These are phyloP conservation scores for Drosophila tanythrix DNA, from an alignment of 2,888 invertebrate genomes.

Conservation along the genomic window DNA sequence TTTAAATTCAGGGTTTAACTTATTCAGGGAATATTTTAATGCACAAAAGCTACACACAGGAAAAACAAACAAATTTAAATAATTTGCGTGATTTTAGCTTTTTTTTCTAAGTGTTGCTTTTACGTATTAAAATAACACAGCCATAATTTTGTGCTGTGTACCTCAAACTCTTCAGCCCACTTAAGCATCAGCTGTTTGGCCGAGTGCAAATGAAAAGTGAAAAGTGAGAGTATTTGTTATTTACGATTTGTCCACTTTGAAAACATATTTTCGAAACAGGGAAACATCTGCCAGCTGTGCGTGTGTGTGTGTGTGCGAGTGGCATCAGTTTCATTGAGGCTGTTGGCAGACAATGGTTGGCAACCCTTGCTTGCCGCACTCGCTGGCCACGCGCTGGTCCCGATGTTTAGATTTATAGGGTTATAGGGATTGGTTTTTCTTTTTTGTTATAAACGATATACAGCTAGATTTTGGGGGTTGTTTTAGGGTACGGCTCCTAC, in stretches of 20 bases:
- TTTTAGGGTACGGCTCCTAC: slow-evolving; percentile 1
- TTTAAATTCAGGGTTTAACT: neutral
- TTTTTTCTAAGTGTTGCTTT: neutral
- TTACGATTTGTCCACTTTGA: slow-evolving; percentile 82
- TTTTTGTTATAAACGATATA: slow-evolving; percentile 2
- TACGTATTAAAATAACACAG: neutral
- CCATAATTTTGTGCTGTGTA: neutral
- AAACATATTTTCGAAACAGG: slow-evolving; percentile 16
- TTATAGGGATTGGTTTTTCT: slow-evolving; percentile 12
- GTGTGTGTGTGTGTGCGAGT: neutral
- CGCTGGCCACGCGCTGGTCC: slow-evolving; percentile 25
- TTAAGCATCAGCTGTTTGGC: slow-evolving; percentile 74
- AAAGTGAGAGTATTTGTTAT: slow-evolving; percentile 41
- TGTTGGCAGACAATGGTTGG: slow-evolving; percentile 40
- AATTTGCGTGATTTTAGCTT: neutral
- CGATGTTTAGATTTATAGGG: slow-evolving; percentile 33
- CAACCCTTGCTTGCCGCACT: slow-evolving; percentile 64
- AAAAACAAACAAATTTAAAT: neutral
- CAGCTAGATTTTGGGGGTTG: slow-evolving; percentile 11
- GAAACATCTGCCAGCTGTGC: slow-evolving; percentile 72
- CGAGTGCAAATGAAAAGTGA: slow-evolving; percentile 25
- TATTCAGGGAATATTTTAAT: neutral
- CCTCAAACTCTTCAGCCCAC: neutral
- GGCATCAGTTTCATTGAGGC: slow-evolving; percentile 76
- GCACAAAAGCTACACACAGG: neutral